Percentiles rank a stretch among this genome's conserved stretches.
Evolutionary conservation across 2,888 invertebrate species (phyloP).

Genomic region (Leptinotarsa peninsularis): DNA sequence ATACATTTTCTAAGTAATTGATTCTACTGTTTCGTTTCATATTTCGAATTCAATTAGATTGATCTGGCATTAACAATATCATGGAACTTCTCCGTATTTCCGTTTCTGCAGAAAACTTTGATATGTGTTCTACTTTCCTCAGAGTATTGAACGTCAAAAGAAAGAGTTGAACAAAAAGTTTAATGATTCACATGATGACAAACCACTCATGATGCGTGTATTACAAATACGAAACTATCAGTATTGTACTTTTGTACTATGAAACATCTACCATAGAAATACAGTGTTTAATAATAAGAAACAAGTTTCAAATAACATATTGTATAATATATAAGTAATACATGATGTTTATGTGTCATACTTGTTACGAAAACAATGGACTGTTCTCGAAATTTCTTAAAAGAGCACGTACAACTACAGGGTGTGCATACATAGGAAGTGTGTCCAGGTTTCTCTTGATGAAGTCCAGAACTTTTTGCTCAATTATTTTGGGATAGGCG

Average conservation of each 20-base stretch:
- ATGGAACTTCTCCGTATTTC: too few relatives aligned
- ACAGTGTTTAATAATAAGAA: neutral
- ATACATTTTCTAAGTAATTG: too few relatives aligned
- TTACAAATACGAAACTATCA: neutral
- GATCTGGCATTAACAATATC: too few relatives aligned
- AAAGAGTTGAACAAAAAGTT: too few relatives aligned
- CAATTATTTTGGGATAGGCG: slow-evolving; percentile 55
- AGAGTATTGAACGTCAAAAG: too few relatives aligned
- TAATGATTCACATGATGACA: too few relatives aligned
- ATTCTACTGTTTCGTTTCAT: too few relatives aligned
- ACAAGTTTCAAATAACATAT: slow-evolving; percentile 18
- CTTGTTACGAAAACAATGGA: slow-evolving; percentile 56
- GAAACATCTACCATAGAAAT: neutral
- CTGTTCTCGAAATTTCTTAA: slow-evolving; percentile 58
- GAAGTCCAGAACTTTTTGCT: slow-evolving; percentile 59
- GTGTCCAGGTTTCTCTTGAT: slow-evolving; percentile 56
- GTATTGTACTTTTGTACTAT: slow-evolving; percentile 10
- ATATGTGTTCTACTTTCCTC: too few relatives aligned
- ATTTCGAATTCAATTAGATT: too few relatives aligned
- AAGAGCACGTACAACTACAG: slow-evolving; percentile 56
- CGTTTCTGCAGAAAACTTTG: too few relatives aligned
- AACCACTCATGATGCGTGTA: too few relatives aligned
- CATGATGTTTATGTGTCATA: neutral
- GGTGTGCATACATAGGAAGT: slow-evolving; percentile 65
- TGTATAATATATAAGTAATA: slow-evolving; percentile 9